Conservation (phyloP, 2,797 vertebrate species). For the Sphaeramia orbicularis region DNA sequence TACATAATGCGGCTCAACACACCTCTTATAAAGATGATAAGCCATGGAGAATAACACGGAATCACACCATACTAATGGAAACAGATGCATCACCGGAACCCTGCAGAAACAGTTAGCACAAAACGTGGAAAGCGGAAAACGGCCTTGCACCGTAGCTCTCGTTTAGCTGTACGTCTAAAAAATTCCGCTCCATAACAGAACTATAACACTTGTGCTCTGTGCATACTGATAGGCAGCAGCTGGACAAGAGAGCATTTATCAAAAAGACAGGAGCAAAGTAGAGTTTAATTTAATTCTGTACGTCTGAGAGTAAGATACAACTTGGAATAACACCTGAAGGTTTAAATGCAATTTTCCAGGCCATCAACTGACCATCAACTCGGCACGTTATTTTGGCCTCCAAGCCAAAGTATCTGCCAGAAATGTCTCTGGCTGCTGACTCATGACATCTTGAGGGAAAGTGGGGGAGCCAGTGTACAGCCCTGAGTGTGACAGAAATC, state of each 20-base stretch:
- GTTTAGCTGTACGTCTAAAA: slow-evolving; percentile 19
- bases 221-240: slow-evolving; percentile 34
- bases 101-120: slow-evolving; percentile 23
- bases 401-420: slow-evolving; percentile 71
- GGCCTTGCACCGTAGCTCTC: background rate
- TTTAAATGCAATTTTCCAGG: slow-evolving; percentile 89
- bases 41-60: slow-evolving; percentile 60
- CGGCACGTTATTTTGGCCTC: slow-evolving; percentile 70
- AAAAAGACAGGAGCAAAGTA: slow-evolving; percentile 62
- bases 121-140: slow-evolving; percentile 28
- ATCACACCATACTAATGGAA: slow-evolving; percentile 52
- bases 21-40: slow-evolving; percentile 75
- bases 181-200: slow-evolving; percentile 38
- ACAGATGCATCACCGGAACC: slow-evolving; percentile 53
- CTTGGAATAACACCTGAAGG: slow-evolving; percentile 83
- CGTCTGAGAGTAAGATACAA: slow-evolving; percentile 74
- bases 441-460: slow-evolving; percentile 69
- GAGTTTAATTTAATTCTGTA: slow-evolving; percentile 79
- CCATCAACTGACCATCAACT: slow-evolving; percentile 87
- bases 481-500: slow-evolving; percentile 29
- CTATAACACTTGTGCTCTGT: slow-evolving; percentile 31
- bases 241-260: slow-evolving; percentile 66
- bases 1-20: no score
- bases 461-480: slow-evolving; percentile 23
- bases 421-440: slow-evolving; percentile 77